phyloP scores from a whole-genome alignment of 1,140 invertebrate species.

The Apis cerana region DNA sequence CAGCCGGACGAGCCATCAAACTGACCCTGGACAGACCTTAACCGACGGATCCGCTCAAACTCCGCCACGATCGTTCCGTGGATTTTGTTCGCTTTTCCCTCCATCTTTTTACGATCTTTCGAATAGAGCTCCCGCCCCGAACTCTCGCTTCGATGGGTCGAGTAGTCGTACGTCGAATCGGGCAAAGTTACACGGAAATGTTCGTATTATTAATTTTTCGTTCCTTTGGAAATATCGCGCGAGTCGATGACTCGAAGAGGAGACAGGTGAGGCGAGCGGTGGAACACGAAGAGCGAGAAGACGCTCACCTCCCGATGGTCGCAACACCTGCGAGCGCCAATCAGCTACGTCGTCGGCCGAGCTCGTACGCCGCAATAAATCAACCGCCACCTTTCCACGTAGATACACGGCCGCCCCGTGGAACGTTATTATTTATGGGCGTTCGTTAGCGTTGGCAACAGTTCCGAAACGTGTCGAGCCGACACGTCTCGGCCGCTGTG shows the following conservation, averaged over 20 bases:
- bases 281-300: slow-evolving; percentile 17
- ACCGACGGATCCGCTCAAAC: background rate
- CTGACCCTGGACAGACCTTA: slow-evolving; percentile 43
- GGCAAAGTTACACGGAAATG: too few relatives aligned
- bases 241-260: slow-evolving; percentile 53
- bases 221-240: too few relatives aligned
- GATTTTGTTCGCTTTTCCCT: too few relatives aligned
- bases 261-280: slow-evolving; percentile 48
- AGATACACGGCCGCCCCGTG: slow-evolving; percentile 38
- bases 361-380: slow-evolving; percentile 67
- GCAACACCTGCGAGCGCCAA: slow-evolving; percentile 72
- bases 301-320: slow-evolving; percentile 18
- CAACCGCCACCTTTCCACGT: slow-evolving; percentile 68
- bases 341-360: slow-evolving; percentile 64
- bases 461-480: slow-evolving; percentile 62
- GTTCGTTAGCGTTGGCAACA: slow-evolving; percentile 72
- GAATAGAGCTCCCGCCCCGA: too few relatives aligned
- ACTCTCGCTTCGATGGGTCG: too few relatives aligned
- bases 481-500: slow-evolving; percentile 53
- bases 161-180: too few relatives aligned
- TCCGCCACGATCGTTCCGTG: too few relatives aligned
- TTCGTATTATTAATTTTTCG: too few relatives aligned
- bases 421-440: slow-evolving; percentile 70
- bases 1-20: slow-evolving; percentile 60
- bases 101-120: too few relatives aligned